Conservation (phyloP, 2,888 invertebrate species). For the Athalia rosae region DNA sequence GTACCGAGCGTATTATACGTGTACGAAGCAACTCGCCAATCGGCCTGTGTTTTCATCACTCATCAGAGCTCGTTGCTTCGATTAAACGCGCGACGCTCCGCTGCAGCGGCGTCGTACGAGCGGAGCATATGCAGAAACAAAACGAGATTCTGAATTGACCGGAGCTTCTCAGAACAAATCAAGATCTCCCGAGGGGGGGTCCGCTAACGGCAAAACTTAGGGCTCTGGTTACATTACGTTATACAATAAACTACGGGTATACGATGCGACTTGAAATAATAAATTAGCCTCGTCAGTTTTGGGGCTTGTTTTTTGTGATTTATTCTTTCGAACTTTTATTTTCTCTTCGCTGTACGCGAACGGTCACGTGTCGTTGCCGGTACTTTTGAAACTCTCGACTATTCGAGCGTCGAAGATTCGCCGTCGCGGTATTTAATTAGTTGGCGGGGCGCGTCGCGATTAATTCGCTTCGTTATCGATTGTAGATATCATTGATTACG, state of each 20-base stretch:
- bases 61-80: constrained; percentile 42
- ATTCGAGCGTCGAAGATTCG: neutral
- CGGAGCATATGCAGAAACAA: constrained; percentile 39
- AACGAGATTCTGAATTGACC: constrained; percentile 44
- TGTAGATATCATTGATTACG: too few species aligned
- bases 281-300: constrained; percentile 11
- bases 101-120: too few species aligned
- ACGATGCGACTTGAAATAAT: neutral
- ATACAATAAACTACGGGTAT: too few species aligned
- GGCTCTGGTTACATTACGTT: constrained; percentile 13
- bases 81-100: constrained; percentile 29
- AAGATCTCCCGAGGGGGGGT: constrained; percentile 11
- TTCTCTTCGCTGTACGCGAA: constrained; percentile 12
- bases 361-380: constrained; percentile 20
- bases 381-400: constrained; percentile 27
- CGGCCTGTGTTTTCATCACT: constrained; percentile 37
- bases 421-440: too few species aligned
- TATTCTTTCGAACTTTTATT: constrained; percentile 20
- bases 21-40: constrained; percentile 9
- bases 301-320: constrained; percentile 45
- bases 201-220: too few species aligned
- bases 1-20: neutral
- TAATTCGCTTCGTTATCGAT: too few species aligned
- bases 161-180: constrained; percentile 40
- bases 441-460: too few species aligned